phyloP scores from a whole-genome alignment of 2,797 vertebrate species.

The Gymnodraco acuticeps region DNA sequence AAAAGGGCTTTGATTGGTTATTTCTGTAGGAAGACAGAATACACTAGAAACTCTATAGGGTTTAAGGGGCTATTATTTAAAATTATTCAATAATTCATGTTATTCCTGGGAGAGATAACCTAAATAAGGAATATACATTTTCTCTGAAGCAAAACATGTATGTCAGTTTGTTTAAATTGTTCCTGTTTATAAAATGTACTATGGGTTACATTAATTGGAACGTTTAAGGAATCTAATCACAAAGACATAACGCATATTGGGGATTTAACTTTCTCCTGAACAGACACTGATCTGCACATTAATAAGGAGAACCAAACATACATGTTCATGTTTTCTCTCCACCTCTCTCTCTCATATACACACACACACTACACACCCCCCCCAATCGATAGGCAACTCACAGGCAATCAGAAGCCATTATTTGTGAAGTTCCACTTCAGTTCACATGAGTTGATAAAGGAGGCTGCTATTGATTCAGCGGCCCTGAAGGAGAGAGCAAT shows the following conservation, averaged over 20 bases:
- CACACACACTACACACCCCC: constrained; percentile 44
- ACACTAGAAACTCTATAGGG: not conserved
- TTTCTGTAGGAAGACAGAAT: constrained; percentile 3
- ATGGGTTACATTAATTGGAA: constrained; percentile 15
- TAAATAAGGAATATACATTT: not conserved
- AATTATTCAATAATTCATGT: not conserved
- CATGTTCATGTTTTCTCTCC: constrained; percentile 53
- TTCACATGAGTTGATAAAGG: constrained; percentile 90
- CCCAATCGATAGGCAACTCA: constrained; percentile 86
- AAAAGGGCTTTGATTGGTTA: constrained; percentile 19
- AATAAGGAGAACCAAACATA: constrained; percentile 42
- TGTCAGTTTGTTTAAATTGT: constrained; percentile 24
- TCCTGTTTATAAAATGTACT: constrained; percentile 16
- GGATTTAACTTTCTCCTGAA: constrained; percentile 52
- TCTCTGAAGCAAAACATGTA: not conserved
- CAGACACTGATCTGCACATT: constrained; percentile 26
- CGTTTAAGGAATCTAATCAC: constrained; percentile 32
- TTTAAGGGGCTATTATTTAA: constrained; percentile 3
- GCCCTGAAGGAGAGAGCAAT: constrained; percentile 88
- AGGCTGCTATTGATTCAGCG: constrained; percentile 89
- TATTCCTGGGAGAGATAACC: not conserved
- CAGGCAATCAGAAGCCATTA: constrained; percentile 92
- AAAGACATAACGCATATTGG: constrained; percentile 16
- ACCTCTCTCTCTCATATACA: constrained; percentile 35
- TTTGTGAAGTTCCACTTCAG: constrained; percentile 93